Base-by-base conservation (phyloP, 2,888 invertebrate species). In the Metellina segmentata region DNA sequence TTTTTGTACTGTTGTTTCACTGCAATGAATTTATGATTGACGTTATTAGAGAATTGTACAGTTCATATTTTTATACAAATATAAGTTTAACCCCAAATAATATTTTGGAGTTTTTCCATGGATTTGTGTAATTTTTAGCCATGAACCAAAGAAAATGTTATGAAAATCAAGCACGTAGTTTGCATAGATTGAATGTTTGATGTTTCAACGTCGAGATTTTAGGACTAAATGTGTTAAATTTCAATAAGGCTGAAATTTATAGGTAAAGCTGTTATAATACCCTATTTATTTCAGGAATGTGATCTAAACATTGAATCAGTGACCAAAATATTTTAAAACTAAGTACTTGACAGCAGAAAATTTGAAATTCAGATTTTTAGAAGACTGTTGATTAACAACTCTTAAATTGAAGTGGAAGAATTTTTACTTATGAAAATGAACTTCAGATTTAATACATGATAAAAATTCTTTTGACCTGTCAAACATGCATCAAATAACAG, bases 1-100 rank as follows among this genome's bases (percentile, higher is more conserved):
- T 72, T 87, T n/a, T 88, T 88, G 72, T 88, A 88, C 79, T 81
- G n/a, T 19, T 16, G 20, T 19, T 82, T 82, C 49, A 9, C 81
- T 71, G 52, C 53, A 61, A 79, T 52, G 51, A 52, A 88, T 79
- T 88, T 71, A 78, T 88, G 74, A 81, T 88, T 81, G 53, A 11
- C 61, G 20, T 86, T 86, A 88, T 81, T 61, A 88, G 71, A 88
- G 87, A 79, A 88, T 19, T 88, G 87, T 88, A 88, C 87, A 88
- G 87, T 88, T 88, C 61, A 88, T 88, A 88, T 88, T 88, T 88
- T 88, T 88, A 81, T 88, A 88, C 81, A 71, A 20, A 88, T 88
- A 34, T 88, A 34, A 88, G 87, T 88, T 87, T 81, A 16, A 81
- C 81, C 87, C 69, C 20, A 79, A 72, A 75, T 69, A 20, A 53